Conservation (phyloP, 2,888 invertebrate species). For the Tryphoninae sp. region DNA sequence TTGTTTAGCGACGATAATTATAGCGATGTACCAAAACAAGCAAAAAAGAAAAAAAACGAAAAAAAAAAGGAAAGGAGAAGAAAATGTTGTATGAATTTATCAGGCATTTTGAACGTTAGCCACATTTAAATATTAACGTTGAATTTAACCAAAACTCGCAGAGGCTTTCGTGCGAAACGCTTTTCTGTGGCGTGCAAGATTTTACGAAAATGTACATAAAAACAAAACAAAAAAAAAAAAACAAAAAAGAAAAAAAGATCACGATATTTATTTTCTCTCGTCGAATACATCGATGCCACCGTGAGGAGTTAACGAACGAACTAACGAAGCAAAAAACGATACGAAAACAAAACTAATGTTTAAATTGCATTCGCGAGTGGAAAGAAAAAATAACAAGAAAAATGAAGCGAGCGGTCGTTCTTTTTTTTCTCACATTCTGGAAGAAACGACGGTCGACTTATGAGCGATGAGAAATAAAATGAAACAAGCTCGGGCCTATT, state of each 20-base stretch:
- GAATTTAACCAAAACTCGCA: neutral
- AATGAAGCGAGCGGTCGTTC: neutral
- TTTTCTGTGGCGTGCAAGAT: slow-evolving; percentile 3
- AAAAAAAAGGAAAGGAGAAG: neutral
- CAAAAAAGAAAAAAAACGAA: no score
- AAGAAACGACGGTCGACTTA: neutral
- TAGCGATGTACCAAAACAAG: neutral
- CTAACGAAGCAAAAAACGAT: neutral
- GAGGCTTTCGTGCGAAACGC: no score
- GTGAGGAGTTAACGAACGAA: slow-evolving; percentile 1
- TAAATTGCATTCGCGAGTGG: neutral
- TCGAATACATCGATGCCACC: slow-evolving; percentile 22
- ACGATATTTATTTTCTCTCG: slow-evolving; percentile 2
- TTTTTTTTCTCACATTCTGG: neutral
- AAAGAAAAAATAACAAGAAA: neutral
- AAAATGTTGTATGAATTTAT: slow-evolving; percentile 8
- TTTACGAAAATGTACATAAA: slow-evolving; percentile 48
- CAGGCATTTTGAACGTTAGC: slow-evolving; percentile 11
- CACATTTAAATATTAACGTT: slow-evolving; percentile 13
- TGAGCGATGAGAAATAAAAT: neutral
- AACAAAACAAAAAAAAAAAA: neutral
- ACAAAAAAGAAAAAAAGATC: neutral
- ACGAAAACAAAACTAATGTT: neutral
- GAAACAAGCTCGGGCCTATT: slow-evolving; percentile 11
- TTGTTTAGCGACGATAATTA: neutral